Evolutionary conservation across 2,113 vertebrate genomes (phyloP).

Genomic region (Oryzias celebensis): DNA sequence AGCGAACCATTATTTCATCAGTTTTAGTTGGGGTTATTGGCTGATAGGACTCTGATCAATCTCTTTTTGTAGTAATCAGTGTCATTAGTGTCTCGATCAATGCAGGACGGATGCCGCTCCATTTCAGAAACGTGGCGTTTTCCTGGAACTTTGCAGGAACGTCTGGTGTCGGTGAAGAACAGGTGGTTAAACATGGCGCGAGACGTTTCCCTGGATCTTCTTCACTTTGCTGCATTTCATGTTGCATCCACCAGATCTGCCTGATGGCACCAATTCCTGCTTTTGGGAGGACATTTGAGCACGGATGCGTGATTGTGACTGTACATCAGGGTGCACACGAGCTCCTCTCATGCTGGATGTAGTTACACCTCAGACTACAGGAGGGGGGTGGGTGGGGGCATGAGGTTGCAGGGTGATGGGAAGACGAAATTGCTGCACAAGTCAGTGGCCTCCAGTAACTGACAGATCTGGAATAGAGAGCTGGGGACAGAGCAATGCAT

Average conservation of each 20-base stretch:
- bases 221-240: not conserved
- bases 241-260: too few species aligned
- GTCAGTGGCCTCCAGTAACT: slow-evolving; percentile 43
- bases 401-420: slow-evolving; percentile 62
- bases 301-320: too few species aligned
- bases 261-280: slow-evolving; percentile 16
- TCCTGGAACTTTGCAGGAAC: not conserved
- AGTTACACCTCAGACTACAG: not conserved
- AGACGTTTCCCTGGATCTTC: slow-evolving; percentile 36
- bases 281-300: too few species aligned
- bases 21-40: too few species aligned
- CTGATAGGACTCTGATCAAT: too few species aligned
- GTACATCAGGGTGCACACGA: too few species aligned
- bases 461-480: slow-evolving; percentile 15
- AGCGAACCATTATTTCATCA: too few species aligned
- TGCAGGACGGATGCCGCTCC: not conserved
- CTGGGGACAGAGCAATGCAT: slow-evolving; percentile 8
- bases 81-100: not conserved
- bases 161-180: slow-evolving; percentile 58
- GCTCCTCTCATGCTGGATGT: too few species aligned
- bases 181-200: slow-evolving; percentile 74
- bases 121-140: not conserved
- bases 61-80: not conserved
- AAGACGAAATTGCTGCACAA: slow-evolving; percentile 44
- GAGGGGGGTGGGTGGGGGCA: slow-evolving; percentile 26